Base-by-base conservation (phyloP, 2,797 vertebrate genomes). In the Crenichthys baileyi region DNA sequence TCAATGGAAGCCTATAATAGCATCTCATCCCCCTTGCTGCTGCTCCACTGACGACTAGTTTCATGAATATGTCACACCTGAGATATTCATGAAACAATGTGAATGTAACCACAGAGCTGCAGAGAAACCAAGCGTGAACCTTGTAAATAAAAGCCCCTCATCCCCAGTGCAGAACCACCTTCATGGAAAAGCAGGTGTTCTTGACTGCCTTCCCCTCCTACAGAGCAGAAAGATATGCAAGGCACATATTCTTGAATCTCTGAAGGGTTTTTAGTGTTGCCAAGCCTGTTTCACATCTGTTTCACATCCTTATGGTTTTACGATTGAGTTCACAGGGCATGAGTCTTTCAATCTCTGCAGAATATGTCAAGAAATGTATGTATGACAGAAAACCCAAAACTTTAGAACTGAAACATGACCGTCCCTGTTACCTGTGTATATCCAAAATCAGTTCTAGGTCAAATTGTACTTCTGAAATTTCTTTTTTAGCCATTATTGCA, bases 31-130 rank as follows among this genome's bases (percentile, higher is more conserved):
- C 81, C 75, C 46, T 12, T 53, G 61, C 74, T 24, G 73, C 88
- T 76, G 85, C 81, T 80, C 48, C 44, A 79, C 82, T 83, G 87
- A 86, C 82, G 83, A 91, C 83, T 81, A 74, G 82, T 78, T 87
- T 81, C 82, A 90, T 88, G 87, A 90, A 86, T 88, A 90, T 81
- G 83, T 82, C 78, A 83, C 18, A 50, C 73, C 26, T 78, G 85
- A 80, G 61, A 79, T 83, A 88, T 83, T 79, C 81, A 82, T 80
- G 75, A 84, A 79, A 83, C 70, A 44, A 71, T 73, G 73, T 63
- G 70, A 73, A 76, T 79, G 76, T 75, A 76, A 78, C 53, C 72
- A 74, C 75, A 80, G 79, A 81, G 70, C 74, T 78, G 70, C 53
- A 81, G 56, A 61, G 81, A 81, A 75, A 60, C 76, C 79, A 68